Evolutionary conservation across 2,113 vertebrate species (phyloP).

Genomic region (Zosterops japonicus): DNA sequence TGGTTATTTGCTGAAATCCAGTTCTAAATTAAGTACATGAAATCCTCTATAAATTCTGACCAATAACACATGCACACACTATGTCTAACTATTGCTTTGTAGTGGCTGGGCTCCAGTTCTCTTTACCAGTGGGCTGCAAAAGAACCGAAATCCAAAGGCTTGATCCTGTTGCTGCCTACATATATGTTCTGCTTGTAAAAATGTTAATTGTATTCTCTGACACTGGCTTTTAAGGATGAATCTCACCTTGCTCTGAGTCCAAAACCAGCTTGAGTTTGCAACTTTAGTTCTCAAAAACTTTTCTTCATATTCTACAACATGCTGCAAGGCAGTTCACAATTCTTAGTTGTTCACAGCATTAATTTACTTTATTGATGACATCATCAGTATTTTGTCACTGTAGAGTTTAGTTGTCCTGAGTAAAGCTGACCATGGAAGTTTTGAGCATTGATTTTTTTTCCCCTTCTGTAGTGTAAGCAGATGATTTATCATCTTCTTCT

Average conservation of each 20-base stretch:
- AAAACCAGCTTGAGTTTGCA: not conserved
- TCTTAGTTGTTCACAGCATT: not conserved
- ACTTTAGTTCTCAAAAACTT: not conserved
- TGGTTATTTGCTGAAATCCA: not conserved
- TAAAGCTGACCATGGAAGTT: constrained; percentile 59
- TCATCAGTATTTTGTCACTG: constrained; percentile 27
- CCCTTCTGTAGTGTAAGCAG: not conserved
- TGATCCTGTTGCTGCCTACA: not conserved
- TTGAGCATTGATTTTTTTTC: constrained; percentile 14
- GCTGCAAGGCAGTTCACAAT: not conserved
- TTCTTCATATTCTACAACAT: not conserved
- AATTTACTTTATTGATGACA: constrained; percentile 10
- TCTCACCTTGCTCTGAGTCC: not conserved
- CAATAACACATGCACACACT: fast-evolving
- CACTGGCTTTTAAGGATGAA: not conserved
- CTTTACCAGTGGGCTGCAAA: not conserved
- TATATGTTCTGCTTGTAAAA: not conserved
- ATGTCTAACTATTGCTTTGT: not conserved
- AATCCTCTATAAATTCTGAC: not conserved
- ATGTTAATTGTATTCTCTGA: not conserved
- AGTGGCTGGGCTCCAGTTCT: not conserved
- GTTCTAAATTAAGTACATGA: not conserved
- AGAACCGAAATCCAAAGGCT: not conserved
- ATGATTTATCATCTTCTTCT: constrained; percentile 40
- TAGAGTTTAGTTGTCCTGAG: not conserved